A percentile compares a stretch with the other conserved stretches of the same genome.
phyloP scores from a whole-genome alignment of 2,888 invertebrate species.

The Syrista parreyssii region DNA sequence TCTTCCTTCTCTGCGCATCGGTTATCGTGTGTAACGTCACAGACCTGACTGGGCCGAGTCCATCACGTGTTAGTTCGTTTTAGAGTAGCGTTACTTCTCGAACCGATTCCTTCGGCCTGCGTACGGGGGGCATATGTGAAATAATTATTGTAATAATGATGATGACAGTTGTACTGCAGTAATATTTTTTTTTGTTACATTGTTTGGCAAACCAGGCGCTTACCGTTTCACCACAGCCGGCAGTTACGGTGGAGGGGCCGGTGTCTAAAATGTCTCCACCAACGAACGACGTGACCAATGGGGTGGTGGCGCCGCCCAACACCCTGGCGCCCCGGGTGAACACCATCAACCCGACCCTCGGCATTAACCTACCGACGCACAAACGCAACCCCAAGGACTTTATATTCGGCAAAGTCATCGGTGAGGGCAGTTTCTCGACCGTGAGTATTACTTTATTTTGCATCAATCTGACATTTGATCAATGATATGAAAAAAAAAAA shows the following conservation, averaged over 20 bases:
- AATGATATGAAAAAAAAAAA: neutral
- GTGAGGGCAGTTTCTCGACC: constrained; percentile 97
- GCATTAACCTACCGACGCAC: constrained; percentile 62
- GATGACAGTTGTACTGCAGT: constrained; percentile 8
- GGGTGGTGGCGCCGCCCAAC: constrained; percentile 69
- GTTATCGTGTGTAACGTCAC: neutral
- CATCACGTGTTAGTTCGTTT: too few species aligned
- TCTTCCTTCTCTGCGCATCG: neutral
- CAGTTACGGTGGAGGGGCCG: constrained; percentile 64
- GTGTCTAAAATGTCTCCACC: constrained; percentile 66
- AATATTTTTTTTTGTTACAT: constrained; percentile 50
- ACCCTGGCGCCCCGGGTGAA: constrained; percentile 68
- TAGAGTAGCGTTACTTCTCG: neutral
- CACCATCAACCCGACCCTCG: constrained; percentile 65
- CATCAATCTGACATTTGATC: neutral
- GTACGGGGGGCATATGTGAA: neutral
- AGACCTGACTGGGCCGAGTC: too few species aligned
- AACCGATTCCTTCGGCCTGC: neutral
- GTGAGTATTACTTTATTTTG: constrained; percentile 67
- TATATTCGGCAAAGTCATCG: constrained; percentile 94
- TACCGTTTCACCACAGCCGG: constrained; percentile 64
- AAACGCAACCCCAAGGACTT: constrained; percentile 89
- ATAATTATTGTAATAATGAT: neutral
- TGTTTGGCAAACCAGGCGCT: constrained; percentile 65
- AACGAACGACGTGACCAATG: constrained; percentile 71